Evolutionary conservation across 2,113 vertebrate genomes (phyloP), one percentile per base, ranked within the genome.

Genomic region (Vidua macroura): DNA sequence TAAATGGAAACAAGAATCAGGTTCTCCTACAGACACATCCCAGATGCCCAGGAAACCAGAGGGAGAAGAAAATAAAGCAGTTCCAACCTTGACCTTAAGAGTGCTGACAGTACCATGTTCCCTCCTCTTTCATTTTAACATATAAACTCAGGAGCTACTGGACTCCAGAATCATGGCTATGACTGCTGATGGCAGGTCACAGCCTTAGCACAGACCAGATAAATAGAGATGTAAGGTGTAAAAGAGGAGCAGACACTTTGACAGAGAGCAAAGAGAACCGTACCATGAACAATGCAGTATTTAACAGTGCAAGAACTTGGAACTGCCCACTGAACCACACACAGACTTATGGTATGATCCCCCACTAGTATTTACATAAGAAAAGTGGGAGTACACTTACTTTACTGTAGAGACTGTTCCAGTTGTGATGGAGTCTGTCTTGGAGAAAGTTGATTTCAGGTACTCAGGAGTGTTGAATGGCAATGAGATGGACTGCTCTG

Each of bases 381-480:
- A 37, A 14, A 46, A 91, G 53, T 1, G 5, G 20, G 22, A 81
- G 78, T 41, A 2, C 48, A 97, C 99, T 99, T 99, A 99, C 99
- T 99, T 99, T 88, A 99, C 99, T 22, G 99, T 99, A 86, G 99
- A 99, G 95, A 99, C 99, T 8, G 99, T 99, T 96, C 99, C 99
- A 7, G 99, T 99, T 96, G 99, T 99, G 97, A 99, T 99, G 97
- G 99, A 99, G 98, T 99, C 99, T 60, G 99, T 99, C 97, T 99
- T 99, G 97, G 99, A 99, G 98, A 99, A 99, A 93, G 99, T 98
- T 87, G 99, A 99, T 97, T 99, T 99, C 90, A 99, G 98, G 98
- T 99, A 99, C 91, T 99, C 99, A 2, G 99, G 97, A 63, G 98
- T 96, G 91, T 97, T 99, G 98, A 99, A 99, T 85, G 98, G 97